A percentile compares a stretch with the other conserved stretches of the same genome.
phyloP scores from a whole-genome alignment of 2,888 invertebrate species.

The Epiperipatus broadwayi region DNA sequence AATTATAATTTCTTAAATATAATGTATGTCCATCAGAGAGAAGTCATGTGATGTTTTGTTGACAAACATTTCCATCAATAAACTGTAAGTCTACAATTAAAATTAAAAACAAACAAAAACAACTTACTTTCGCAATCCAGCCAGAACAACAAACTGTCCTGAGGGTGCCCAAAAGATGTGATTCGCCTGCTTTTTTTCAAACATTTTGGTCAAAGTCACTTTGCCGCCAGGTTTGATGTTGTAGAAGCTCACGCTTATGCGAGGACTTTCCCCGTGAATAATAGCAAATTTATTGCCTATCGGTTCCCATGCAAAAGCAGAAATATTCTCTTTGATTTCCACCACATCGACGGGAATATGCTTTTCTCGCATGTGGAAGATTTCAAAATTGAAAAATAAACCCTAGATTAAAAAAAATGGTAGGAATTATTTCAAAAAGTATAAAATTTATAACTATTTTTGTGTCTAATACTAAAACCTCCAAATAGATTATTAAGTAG shows the following conservation, averaged over 20 bases:
- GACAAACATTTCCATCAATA: too few species aligned
- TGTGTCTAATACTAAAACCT: too few species aligned
- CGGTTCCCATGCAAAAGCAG: conserved; percentile 94
- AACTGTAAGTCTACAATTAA: too few species aligned
- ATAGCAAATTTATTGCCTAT: conserved; percentile 87
- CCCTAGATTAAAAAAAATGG: conserved; percentile 35
- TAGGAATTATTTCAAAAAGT: conserved; percentile 6
- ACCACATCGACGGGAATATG: conserved; percentile 93
- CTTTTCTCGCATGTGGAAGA: conserved; percentile 94
- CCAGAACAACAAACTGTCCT: conserved; percentile 84
- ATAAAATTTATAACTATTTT: too few species aligned
- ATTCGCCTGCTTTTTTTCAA: conserved; percentile 53
- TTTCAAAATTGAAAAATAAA: conserved; percentile 94
- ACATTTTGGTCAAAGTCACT: conserved; percentile 55
- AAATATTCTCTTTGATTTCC: conserved; percentile 54
- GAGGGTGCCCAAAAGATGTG: conserved; percentile 80
- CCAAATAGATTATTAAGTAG: too few species aligned
- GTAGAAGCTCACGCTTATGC: conserved; percentile 74
- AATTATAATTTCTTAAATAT: too few species aligned
- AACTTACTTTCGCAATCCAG: conserved; percentile 50
- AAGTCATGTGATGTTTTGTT: too few species aligned
- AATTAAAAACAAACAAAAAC: conserved; percentile 21
- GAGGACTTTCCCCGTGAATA: conserved; percentile 72
- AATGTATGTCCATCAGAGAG: too few species aligned
- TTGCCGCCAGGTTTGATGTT: conserved; percentile 75